Evolutionary conservation across 2,113 vertebrate species (phyloP).

Genomic region (Apodemus speciosus): DNA sequence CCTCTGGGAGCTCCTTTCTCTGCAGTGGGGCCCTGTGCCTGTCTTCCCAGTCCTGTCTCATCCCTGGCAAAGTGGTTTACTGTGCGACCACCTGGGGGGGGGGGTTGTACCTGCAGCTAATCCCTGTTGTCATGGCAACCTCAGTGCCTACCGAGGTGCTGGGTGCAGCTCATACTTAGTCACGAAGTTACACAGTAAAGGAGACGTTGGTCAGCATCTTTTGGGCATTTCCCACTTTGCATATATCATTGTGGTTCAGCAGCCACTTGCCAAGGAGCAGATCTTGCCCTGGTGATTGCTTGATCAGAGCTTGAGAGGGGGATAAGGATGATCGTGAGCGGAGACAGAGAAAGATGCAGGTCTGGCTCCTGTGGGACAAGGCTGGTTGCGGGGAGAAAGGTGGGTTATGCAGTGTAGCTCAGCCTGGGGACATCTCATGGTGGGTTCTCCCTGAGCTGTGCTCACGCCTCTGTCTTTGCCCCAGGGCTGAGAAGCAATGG

Average conservation of each 20-base stretch:
- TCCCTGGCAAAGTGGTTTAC: background rate
- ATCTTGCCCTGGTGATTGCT: too few species aligned
- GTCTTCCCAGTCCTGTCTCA: background rate
- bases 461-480: background rate
- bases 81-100: background rate
- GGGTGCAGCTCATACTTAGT: background rate
- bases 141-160: accelerated
- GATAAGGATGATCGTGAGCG: background rate
- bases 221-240: background rate
- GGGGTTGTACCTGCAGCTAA: accelerated
- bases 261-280: background rate
- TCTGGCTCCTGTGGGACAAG: background rate
- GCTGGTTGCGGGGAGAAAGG: accelerated
- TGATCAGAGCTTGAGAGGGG: background rate
- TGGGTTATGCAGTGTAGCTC: too few species aligned
- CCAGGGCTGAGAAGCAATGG: background rate
- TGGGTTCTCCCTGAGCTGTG: background rate
- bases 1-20: accelerated
- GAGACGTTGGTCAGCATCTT: background rate
- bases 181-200: background rate
- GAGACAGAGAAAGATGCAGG: accelerated
- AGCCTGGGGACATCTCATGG: background rate
- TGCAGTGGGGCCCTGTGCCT: accelerated
- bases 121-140: accelerated
- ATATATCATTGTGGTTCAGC: background rate